Conservation (phyloP, 2,113 vertebrate genomes). For the Leiothrix lutea region DNA sequence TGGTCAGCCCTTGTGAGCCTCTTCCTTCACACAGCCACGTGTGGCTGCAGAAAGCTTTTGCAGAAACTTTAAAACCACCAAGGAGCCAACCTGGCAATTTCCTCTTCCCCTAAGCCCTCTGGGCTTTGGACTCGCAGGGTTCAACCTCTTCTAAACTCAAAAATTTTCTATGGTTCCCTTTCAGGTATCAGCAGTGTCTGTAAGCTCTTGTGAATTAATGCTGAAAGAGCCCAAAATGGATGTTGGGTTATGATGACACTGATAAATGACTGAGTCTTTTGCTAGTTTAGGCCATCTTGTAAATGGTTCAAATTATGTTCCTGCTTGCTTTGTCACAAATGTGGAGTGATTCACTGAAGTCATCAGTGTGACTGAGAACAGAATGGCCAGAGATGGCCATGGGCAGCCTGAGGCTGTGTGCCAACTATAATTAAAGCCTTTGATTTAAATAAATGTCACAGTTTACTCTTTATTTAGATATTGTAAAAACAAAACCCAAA, state of each 20-base stretch:
- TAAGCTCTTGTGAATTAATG: background rate
- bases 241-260: background rate
- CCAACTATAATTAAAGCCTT: slow-evolving; percentile 22
- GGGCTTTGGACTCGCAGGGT: background rate
- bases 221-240: background rate
- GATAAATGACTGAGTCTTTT: background rate
- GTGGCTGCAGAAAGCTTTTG: background rate
- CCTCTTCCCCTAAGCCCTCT: background rate
- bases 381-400: background rate
- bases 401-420: background rate
- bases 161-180: background rate
- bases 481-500: background rate
- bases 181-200: background rate
- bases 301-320: background rate
- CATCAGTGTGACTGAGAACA: background rate
- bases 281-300: background rate
- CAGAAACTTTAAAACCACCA: background rate
- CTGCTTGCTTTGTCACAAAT: background rate
- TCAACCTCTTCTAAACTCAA: background rate
- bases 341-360: background rate
- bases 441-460: background rate
- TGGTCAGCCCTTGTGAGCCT: background rate
- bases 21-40: background rate
- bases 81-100: background rate
- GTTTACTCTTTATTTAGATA: background rate